Evolutionary conservation across 2,888 invertebrate genomes (phyloP).

Genomic region (Tanypteryx hageni): DNA sequence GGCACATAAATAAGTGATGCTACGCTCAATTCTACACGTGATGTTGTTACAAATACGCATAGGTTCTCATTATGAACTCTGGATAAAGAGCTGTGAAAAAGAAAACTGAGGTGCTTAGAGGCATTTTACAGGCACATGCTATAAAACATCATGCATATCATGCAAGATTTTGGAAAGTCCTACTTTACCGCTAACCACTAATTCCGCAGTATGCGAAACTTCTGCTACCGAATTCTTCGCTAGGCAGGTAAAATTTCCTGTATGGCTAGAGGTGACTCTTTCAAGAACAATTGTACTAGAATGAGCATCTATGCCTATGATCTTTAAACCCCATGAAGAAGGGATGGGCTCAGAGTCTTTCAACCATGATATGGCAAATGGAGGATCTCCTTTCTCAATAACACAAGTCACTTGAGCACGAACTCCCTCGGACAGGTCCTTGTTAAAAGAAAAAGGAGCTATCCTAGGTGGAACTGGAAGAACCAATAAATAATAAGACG

Average conservation of each 20-base stretch:
- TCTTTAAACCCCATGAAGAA: slow-evolving; percentile 68
- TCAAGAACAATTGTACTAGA: slow-evolving; percentile 72
- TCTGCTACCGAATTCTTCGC: slow-evolving; percentile 72
- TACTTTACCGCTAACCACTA: slow-evolving; percentile 74
- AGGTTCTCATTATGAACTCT: slow-evolving; percentile 23
- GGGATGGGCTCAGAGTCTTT: slow-evolving; percentile 69
- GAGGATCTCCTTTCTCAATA: slow-evolving; percentile 73
- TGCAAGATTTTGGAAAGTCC: slow-evolving; percentile 65
- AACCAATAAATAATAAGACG: slow-evolving; percentile 66
- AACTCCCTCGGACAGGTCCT: slow-evolving; percentile 72
- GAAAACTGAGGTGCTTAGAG: slow-evolving; percentile 65
- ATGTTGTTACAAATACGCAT: slow-evolving; percentile 52
- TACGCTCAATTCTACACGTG: slow-evolving; percentile 53
- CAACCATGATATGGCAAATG: slow-evolving; percentile 74
- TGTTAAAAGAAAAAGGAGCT: slow-evolving; percentile 74
- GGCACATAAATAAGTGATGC: slow-evolving; percentile 49
- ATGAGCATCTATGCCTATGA: slow-evolving; percentile 70
- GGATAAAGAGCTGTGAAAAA: slow-evolving; percentile 64
- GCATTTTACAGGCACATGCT: slow-evolving; percentile 48
- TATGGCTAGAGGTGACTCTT: slow-evolving; percentile 71
- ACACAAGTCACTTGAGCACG: slow-evolving; percentile 72
- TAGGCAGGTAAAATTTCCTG: slow-evolving; percentile 72
- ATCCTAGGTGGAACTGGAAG: slow-evolving; percentile 72
- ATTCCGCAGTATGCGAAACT: slow-evolving; percentile 71
- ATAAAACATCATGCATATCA: slow-evolving; percentile 60